Evolutionary conservation across 35 echinoderm and acorn worm species (phyloP).

Genomic region (Ophiothrix spiculata): DNA sequence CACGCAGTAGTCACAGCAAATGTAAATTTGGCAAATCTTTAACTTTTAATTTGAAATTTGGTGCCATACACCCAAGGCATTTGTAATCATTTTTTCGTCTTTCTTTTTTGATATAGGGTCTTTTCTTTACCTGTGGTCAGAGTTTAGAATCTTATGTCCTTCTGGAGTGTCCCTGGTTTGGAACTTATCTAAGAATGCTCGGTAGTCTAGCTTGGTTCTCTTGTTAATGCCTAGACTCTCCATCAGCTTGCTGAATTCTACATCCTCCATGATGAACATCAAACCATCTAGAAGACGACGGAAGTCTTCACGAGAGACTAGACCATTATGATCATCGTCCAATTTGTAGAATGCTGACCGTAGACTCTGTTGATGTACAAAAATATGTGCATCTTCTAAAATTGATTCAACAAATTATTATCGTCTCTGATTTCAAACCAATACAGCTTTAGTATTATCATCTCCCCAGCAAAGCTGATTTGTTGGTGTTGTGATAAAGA

Average conservation of each 20-base stretch:
- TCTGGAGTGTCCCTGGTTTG: slow-evolving; percentile 66
- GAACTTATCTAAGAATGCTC: slow-evolving; percentile 82
- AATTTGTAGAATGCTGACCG: slow-evolving; percentile 85
- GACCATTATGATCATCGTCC: slow-evolving; percentile 93
- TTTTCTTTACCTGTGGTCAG: slow-evolving; percentile 86
- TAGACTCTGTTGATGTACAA: slow-evolving; percentile 61
- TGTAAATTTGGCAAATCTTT: too few relatives aligned
- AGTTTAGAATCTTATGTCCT: slow-evolving; percentile 91
- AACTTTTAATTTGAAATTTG: too few relatives aligned
- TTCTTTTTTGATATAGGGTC: too few relatives aligned
- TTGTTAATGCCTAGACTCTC: slow-evolving; percentile 56
- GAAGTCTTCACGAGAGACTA: slow-evolving; percentile 78
- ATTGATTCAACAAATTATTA: too few relatives aligned
- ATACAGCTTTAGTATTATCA: too few relatives aligned
- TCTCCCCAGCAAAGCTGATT: too few relatives aligned
- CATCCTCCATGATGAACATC: slow-evolving; percentile 83
- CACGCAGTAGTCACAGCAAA: too few relatives aligned
- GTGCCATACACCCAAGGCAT: too few relatives aligned
- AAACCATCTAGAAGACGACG: slow-evolving; percentile 68
- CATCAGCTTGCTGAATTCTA: slow-evolving; percentile 91
- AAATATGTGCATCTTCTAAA: too few relatives aligned
- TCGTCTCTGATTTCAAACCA: too few relatives aligned
- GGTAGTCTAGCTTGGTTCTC: slow-evolving; percentile 78
- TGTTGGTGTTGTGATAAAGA: too few relatives aligned
- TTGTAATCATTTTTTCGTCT: too few relatives aligned